phyloP scores from a whole-genome alignment of 2,797 vertebrate species.

The Chloroceryle amazona region DNA sequence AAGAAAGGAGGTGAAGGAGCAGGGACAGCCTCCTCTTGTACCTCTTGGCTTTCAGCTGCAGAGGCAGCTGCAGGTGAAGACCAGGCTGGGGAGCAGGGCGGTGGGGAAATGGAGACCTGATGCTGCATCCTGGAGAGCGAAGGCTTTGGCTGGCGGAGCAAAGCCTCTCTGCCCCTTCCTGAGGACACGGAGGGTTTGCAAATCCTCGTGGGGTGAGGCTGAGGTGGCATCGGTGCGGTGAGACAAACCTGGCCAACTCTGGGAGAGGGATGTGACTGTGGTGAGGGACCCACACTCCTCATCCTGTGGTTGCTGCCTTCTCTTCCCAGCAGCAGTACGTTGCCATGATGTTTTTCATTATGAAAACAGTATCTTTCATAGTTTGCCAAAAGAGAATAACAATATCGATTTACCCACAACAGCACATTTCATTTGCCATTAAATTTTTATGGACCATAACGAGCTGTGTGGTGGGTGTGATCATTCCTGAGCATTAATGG shows the following conservation, averaged over 20 bases:
- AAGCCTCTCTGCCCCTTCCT: neutral
- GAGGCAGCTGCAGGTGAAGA: neutral
- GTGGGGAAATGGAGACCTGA: neutral
- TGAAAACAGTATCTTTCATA: constrained; percentile 54
- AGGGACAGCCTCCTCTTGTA: neutral
- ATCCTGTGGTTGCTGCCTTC: neutral
- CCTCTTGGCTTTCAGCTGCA: too few species aligned
- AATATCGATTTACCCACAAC: constrained; percentile 59
- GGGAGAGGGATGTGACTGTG: neutral
- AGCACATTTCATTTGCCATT: constrained; percentile 59
- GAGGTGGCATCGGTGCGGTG: fast-evolving
- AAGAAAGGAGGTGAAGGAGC: neutral
- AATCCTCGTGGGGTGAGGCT: neutral
- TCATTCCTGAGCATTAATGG: neutral
- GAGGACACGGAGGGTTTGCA: fast-evolving
- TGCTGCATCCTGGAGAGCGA: fast-evolving
- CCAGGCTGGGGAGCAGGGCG: fast-evolving
- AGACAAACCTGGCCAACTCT: neutral
- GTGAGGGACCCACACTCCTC: neutral
- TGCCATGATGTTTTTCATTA: constrained; percentile 20
- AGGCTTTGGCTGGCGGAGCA: neutral
- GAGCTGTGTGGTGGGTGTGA: constrained; percentile 7
- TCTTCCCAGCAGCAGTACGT: neutral
- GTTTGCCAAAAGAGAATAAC: constrained; percentile 61
- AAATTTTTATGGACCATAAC: constrained; percentile 56